A percentile compares a stretch with the other conserved stretches of the same genome.
These are phyloP conservation scores for Syrphus vitripennis DNA, from an alignment of 2,888 invertebrate genomes.

Conservation along the genomic window DNA sequence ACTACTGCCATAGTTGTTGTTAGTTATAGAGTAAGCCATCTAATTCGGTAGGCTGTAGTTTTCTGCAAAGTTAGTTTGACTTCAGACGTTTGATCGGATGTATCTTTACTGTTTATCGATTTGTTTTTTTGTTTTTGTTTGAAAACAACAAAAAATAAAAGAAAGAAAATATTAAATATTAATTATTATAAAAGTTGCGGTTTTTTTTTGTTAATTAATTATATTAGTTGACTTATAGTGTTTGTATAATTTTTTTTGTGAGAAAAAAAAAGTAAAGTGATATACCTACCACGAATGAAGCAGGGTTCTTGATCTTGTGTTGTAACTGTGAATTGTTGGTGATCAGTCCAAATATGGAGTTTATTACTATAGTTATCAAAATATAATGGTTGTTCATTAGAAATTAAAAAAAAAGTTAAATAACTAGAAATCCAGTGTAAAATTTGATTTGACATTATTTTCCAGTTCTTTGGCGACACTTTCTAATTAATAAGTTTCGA, in stretches of 20 bases:
- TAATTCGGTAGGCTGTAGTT: slow-evolving; percentile 41
- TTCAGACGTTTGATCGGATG: slow-evolving; percentile 58
- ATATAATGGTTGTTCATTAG: neutral
- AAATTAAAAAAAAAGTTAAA: neutral
- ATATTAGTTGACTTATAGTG: neutral
- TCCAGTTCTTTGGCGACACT: neutral
- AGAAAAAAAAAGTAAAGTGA: neutral
- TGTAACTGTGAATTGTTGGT: neutral
- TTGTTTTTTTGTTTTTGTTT: neutral
- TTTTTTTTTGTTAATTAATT: neutral
- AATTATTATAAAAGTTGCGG: slow-evolving; percentile 5
- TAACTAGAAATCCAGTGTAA: no score
- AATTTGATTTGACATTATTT: neutral
- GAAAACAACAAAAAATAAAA: slow-evolving; percentile 1
- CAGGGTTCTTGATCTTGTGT: neutral
- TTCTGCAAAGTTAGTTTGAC: slow-evolving; percentile 57
- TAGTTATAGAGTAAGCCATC: slow-evolving; percentile 39
- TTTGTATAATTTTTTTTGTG: neutral
- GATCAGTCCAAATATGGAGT: neutral
- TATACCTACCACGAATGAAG: neutral
- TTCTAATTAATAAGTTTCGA: neutral
- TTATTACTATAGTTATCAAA: neutral
- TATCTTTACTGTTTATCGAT: slow-evolving; percentile 26
- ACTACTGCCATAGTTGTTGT: slow-evolving; percentile 31
- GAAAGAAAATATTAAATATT: neutral